Conservation (phyloP, 2,797 vertebrate species). For the Merluccius polli region DNA sequence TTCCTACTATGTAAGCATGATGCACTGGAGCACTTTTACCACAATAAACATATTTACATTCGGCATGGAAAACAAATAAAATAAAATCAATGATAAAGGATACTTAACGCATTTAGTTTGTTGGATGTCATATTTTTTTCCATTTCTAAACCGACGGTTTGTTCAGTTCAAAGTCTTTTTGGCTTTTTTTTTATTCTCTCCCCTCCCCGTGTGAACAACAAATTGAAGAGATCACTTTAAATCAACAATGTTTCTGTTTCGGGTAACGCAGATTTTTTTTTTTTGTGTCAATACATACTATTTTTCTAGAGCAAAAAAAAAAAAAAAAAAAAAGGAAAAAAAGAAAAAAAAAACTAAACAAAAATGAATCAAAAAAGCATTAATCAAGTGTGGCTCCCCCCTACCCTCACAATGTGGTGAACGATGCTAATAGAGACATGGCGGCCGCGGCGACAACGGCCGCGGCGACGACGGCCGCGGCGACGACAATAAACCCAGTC, state of each 20-base stretch:
- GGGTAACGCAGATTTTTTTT: slow-evolving; percentile 40
- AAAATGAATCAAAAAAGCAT: slow-evolving; percentile 29
- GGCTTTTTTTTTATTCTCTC: slow-evolving; percentile 33
- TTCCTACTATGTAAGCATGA: slow-evolving; percentile 88
- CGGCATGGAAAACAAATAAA: slow-evolving; percentile 71
- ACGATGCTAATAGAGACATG: slow-evolving; percentile 39
- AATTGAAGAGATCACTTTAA: slow-evolving; percentile 38
- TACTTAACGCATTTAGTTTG: slow-evolving; percentile 23
- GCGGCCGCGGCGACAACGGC: slow-evolving; percentile 43
- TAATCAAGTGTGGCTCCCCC: slow-evolving; percentile 52
- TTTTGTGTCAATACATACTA: slow-evolving; percentile 37
- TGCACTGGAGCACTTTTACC: slow-evolving; percentile 82
- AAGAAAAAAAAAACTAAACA: slow-evolving; percentile 32
- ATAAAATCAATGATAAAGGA: slow-evolving; percentile 35
- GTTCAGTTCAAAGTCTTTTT: slow-evolving; percentile 30
- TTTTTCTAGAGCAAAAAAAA: slow-evolving; percentile 61
- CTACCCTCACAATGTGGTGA: slow-evolving; percentile 65
- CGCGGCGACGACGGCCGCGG: slow-evolving; percentile 62
- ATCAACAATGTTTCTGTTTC: slow-evolving; percentile 35
- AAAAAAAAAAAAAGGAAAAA: too few species aligned
- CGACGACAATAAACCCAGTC: slow-evolving; percentile 69
- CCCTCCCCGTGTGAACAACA: slow-evolving; percentile 40
- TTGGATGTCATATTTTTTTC: slow-evolving; percentile 61
- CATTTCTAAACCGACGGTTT: slow-evolving; percentile 56
- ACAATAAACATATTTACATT: slow-evolving; percentile 94